phyloP scores from a whole-genome alignment of 2,888 invertebrate genomes.

The Margaritifera margaritifera region DNA sequence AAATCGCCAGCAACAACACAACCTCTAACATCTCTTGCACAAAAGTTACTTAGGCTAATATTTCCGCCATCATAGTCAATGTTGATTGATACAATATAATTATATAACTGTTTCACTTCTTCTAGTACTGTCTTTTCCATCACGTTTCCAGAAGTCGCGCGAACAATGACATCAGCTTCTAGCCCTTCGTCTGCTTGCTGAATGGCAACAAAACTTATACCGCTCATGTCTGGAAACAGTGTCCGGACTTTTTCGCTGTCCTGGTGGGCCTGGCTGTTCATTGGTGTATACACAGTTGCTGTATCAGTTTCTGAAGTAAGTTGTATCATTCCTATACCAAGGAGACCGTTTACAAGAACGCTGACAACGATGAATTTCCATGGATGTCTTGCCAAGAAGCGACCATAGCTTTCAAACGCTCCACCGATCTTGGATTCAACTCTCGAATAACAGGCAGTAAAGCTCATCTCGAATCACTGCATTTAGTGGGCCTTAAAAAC shows the following conservation, averaged over 20 bases:
- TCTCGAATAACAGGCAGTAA: neutral
- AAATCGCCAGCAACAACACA: conserved; percentile 27
- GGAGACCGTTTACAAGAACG: conserved; percentile 4
- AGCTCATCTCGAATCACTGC: neutral
- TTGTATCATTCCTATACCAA: conserved; percentile 15
- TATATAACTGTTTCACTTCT: conserved; percentile 15
- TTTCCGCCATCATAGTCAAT: conserved; percentile 8
- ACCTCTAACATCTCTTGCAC: conserved; percentile 12
- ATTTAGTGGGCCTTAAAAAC: neutral
- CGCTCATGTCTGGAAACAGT: conserved; percentile 39
- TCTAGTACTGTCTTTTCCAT: conserved; percentile 18
- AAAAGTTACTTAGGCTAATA: conserved; percentile 14
- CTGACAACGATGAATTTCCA: conserved; percentile 6
- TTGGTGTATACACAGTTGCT: conserved; percentile 24
- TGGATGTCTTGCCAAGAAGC: conserved; percentile 19
- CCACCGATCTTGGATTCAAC: conserved; percentile 15
- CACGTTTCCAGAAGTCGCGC: conserved; percentile 18
- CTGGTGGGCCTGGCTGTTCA: conserved; percentile 34
- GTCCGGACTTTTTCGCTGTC: conserved; percentile 34
- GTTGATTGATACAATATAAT: neutral
- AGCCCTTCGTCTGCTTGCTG: conserved; percentile 17
- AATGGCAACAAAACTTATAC: conserved; percentile 27
- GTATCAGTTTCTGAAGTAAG: conserved; percentile 16
- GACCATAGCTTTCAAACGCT: conserved; percentile 17
- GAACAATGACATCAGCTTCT: conserved; percentile 32